A percentile compares a stretch with the other conserved stretches of the same genome.
phyloP scores from a whole-genome alignment of 2,888 invertebrate genomes.

The Agrochola litura region DNA sequence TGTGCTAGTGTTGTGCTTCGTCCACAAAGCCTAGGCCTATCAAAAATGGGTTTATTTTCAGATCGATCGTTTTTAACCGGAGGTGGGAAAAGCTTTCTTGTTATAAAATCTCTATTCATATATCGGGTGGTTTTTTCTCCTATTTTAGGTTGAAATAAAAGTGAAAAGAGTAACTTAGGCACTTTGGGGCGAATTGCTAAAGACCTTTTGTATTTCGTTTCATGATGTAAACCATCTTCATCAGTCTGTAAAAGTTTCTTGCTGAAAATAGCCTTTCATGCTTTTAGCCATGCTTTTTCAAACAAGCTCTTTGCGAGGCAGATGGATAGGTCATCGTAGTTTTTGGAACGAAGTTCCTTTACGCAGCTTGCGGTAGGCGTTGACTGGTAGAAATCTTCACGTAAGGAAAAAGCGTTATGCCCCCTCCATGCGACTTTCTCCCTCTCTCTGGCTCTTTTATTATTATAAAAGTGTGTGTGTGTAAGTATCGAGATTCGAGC shows the following conservation, averaged over 20 bases:
- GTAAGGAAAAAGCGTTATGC: too few species aligned
- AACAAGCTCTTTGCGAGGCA: neutral
- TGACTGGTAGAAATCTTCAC: too few species aligned
- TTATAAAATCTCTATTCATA: slow-evolving; percentile 19
- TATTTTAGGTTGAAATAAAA: neutral
- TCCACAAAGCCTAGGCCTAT: slow-evolving; percentile 13
- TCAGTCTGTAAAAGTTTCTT: too few species aligned
- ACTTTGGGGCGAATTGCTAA: neutral
- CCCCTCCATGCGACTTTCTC: too few species aligned
- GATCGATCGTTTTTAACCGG: neutral
- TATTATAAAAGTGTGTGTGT: too few species aligned
- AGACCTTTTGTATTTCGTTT: neutral
- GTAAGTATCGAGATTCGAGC: too few species aligned
- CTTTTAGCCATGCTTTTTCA: neutral
- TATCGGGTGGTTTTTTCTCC: neutral
- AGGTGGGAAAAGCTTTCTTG: neutral
- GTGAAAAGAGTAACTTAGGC: neutral
- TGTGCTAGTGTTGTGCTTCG: neutral
- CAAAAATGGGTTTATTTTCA: slow-evolving; percentile 10
- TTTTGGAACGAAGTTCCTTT: neutral
- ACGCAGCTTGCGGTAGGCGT: too few species aligned
- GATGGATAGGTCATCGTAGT: neutral
- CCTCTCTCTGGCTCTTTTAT: too few species aligned
- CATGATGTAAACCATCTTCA: neutral
- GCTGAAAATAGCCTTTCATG: too few species aligned